Base-by-base conservation (phyloP, 1,140 invertebrate species). In the Plectrocnemia conspersa region DNA sequence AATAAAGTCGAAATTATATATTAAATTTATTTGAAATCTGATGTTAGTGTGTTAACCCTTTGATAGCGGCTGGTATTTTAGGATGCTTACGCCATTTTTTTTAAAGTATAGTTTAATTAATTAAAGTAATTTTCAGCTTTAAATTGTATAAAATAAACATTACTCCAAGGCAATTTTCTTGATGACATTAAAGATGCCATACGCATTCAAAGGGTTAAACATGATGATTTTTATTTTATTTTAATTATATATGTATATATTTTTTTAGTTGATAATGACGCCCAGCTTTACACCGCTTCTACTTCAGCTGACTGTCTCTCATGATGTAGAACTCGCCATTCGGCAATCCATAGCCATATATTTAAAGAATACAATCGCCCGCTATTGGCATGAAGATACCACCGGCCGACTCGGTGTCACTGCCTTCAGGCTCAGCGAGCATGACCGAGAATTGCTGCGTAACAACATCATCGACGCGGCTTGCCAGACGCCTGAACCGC, bases 341-440 rank as follows among this genome's bases (percentile, higher is more conserved):
- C 76, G 95, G 60, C 95, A 98, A 80, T 95, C 97, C 58, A 92
- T 88, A 76, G 94, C 88, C 22, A 92, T 99, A 61, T 99, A 97
- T 76, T 74, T 99, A 38, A 99, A 99, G 75, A 99, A 99, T 78
- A 78, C 96, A 66, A 81, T 98, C 25, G 85, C 81, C 32, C 82
- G 84, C 63, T 88, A 82, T 72, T 99, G 97, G 97, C 81, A 82
- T 54, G 88, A 93, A 55, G 80, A 82, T 19, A 85, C 86, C 35
- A 82, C 85, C 1, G 75, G 86, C 21, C 83, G 84, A 24, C n/a
- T n/a, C n/a, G n/a, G n/a, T n/a, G n/a, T n/a, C n/a, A n/a, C n/a
- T n/a, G n/a, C n/a, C n/a, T 98, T 96, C 72, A 85, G 81, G 56
- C 86, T 98, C 64, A 93, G 97, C 65, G 97, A 99, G 73, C 93